phyloP scores from a whole-genome alignment of 2,113 vertebrate genomes.

The Haemorhous mexicanus region DNA sequence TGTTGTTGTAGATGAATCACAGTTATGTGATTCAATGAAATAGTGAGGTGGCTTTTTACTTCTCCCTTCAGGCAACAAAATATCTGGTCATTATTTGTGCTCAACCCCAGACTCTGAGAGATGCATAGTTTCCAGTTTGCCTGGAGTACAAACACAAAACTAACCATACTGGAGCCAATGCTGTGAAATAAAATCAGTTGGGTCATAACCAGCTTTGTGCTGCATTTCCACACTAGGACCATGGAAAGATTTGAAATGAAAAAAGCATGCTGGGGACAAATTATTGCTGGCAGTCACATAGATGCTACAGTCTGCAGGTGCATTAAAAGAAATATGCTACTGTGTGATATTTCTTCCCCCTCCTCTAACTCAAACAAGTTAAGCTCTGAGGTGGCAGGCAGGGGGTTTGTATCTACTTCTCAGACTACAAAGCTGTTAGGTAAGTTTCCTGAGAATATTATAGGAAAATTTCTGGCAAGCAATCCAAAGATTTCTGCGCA shows the following conservation, averaged over 20 bases:
- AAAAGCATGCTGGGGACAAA: not conserved
- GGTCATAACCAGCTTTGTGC: not conserved
- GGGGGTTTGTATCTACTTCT: not conserved
- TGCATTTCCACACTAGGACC: not conserved
- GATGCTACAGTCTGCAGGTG: not conserved
- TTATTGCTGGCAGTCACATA: not conserved
- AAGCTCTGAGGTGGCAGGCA: not conserved
- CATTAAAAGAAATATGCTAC: not conserved
- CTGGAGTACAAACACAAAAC: not conserved
- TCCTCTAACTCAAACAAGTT: not conserved
- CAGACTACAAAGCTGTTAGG: conserved; percentile 27
- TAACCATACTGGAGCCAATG: not conserved
- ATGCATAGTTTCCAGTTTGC: not conserved
- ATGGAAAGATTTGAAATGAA: not conserved
- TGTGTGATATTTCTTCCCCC: not conserved
- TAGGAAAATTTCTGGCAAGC: conserved; percentile 44
- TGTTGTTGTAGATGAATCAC: not conserved
- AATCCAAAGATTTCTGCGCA: not conserved
- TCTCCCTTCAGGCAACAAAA: not conserved
- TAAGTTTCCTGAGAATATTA: conserved; percentile 32
- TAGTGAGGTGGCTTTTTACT: not conserved
- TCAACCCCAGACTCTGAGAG: not conserved
- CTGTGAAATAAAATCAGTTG: not conserved
- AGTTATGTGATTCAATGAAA: not conserved
- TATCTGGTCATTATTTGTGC: not conserved